Percentiles rank a stretch among this genome's conserved stretches.
phyloP scores from a whole-genome alignment of 1,140 invertebrate species.

The Lucilia sericata region DNA sequence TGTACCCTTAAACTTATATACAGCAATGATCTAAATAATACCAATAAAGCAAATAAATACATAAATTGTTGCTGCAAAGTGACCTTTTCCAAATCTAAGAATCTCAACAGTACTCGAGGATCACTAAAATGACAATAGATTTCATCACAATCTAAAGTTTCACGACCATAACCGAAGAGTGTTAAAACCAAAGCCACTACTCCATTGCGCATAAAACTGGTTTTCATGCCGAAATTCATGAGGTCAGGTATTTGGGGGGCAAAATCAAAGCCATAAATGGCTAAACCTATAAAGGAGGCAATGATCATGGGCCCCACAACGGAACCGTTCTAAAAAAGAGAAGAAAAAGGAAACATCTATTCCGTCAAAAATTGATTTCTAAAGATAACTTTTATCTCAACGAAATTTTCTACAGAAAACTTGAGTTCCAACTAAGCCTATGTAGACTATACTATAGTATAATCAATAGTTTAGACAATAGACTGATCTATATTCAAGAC shows the following conservation, averaged over 20 bases:
- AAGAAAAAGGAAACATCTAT: neutral
- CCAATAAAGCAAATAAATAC: slow-evolving; percentile 69
- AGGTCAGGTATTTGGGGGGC: slow-evolving; percentile 71
- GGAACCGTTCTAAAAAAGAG: slow-evolving; percentile 72
- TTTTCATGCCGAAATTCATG: slow-evolving; percentile 74
- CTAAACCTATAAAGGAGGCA: slow-evolving; percentile 74
- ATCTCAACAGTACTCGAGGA: slow-evolving; percentile 72
- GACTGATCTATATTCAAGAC: no score
- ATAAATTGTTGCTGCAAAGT: slow-evolving; percentile 71
- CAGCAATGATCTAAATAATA: slow-evolving; percentile 70
- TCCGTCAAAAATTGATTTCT: no score
- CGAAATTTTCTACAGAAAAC: no score
- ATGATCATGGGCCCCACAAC: slow-evolving; percentile 74
- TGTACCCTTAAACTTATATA: slow-evolving; percentile 71
- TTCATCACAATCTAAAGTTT: slow-evolving; percentile 71
- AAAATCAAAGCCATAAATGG: slow-evolving; percentile 77
- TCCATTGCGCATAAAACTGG: slow-evolving; percentile 74
- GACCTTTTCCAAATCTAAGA: slow-evolving; percentile 70
- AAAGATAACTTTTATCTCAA: no score
- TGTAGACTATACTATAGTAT: no score
- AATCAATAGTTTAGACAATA: no score
- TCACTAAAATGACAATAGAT: slow-evolving; percentile 74
- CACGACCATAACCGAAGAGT: slow-evolving; percentile 73
- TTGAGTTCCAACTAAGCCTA: no score
- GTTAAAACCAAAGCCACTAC: slow-evolving; percentile 73